Base-by-base conservation (phyloP, 2,113 vertebrate species). In the Actinemys pallida region DNA sequence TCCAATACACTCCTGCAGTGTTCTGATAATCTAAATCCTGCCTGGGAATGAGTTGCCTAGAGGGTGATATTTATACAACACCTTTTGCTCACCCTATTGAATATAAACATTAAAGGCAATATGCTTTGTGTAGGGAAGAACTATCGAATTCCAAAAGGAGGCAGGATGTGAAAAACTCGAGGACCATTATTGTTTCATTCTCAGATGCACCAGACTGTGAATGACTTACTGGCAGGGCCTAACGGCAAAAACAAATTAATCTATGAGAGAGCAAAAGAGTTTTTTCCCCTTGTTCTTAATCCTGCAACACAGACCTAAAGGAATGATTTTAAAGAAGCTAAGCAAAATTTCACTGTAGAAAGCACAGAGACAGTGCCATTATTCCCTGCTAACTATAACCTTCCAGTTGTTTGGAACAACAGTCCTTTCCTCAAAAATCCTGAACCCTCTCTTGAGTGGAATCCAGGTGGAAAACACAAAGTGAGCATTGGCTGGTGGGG, bases 201-300 rank as follows among this genome's bases (percentile, higher is more conserved):
- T 0, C 0, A 0, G 39, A 29, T n/a, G 7, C 49, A 59, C 57
- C 82, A 10, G 4, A 72, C 5, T 79, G 16, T n/a, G 50, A 59
- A 79, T 31, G n/a, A 76, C 65, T 78, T 82, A 81, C 49, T 82
- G 54, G 22, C 45, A 14, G 54, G 65, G 81, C 76, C 72, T 65
- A 39, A 39, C 45, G 35, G 65, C 22, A 35, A 52, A 45, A 89
- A 84, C 27, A 45, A 76, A 45, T 45, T 76, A 76, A 76, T 42
- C 72, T 45, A n/a, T 69, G 62, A 45, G 62, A 83, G 25, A 86
- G 10, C 27, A 57, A 62, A 75, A 91, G 4, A 10, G 45, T 27
- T 25, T 31, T 22, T 65, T 50, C 14, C 2, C 20, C 49, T 22
- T 50, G 29, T 22, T 82, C 87, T 88, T 80, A 89, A 86, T 75